Conservation (phyloP, 2,113 vertebrate species). For the Cochlearius cochlearius region DNA sequence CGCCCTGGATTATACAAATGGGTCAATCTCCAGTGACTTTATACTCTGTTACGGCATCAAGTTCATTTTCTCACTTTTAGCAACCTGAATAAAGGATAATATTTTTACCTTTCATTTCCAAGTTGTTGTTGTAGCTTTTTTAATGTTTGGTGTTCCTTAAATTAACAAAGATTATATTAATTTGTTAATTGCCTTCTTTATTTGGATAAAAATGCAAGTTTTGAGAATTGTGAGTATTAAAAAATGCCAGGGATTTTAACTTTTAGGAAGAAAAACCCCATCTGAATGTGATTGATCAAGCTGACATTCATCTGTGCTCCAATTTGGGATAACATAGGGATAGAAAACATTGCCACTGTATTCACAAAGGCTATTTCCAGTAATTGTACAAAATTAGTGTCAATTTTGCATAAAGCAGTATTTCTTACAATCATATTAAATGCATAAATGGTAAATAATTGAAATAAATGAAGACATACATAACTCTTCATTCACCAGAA, state of each 20-base stretch:
- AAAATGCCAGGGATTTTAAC: not conserved
- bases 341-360: not conserved
- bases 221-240: not conserved
- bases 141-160: not conserved
- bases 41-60: not conserved
- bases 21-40: not conserved
- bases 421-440: slow-evolving; percentile 28
- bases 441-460: not conserved
- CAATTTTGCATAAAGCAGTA: not conserved
- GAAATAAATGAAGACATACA: not conserved
- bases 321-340: not conserved
- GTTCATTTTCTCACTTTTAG: not conserved
- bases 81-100: not conserved
- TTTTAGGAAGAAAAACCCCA: not conserved
- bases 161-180: not conserved
- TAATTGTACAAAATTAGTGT: not conserved
- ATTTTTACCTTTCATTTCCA: not conserved
- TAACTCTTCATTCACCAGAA: not conserved
- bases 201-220: not conserved
- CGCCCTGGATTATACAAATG: fast-evolving
- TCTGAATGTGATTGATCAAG: not conserved
- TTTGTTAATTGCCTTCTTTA: not conserved
- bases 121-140: not conserved
- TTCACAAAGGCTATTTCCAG: not conserved
- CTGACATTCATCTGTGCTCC: not conserved